phyloP scores from a whole-genome alignment of 2,797 vertebrate species.

The Falco cherrug region DNA sequence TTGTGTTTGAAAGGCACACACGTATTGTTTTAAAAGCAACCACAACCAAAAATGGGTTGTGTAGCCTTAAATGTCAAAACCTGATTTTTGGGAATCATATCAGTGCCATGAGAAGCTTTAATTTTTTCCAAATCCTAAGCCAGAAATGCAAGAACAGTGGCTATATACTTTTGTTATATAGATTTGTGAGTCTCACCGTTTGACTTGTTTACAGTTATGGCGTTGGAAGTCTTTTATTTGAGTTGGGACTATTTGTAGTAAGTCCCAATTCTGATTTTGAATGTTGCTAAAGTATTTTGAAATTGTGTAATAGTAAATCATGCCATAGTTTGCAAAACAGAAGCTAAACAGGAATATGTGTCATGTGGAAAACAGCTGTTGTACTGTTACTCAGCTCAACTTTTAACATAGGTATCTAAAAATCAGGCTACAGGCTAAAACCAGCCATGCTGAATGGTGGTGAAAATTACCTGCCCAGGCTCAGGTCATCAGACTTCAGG shows the following conservation, averaged over 20 bases:
- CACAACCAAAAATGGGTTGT: not conserved
- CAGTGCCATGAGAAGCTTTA: not conserved
- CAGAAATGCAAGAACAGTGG: not conserved
- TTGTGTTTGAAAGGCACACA: not conserved
- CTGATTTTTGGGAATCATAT: not conserved
- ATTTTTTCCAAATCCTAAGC: not conserved
- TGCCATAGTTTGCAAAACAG: not conserved
- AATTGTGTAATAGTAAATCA: not conserved
- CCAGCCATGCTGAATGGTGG: not conserved
- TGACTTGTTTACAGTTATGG: not conserved
- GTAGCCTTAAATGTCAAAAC: not conserved
- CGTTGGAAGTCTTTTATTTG: not conserved
- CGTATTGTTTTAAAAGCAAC: not conserved
- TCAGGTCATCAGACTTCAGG: rapidly evolving
- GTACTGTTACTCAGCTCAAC: not conserved
- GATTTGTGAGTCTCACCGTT: not conserved
- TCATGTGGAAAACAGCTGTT: not conserved
- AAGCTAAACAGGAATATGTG: not conserved
- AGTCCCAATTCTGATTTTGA: not conserved
- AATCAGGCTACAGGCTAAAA: not conserved
- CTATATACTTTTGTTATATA: not conserved
- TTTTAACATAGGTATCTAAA: not conserved
- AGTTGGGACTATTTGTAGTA: not conserved
- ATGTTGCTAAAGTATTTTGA: not conserved
- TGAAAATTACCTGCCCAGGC: not conserved